Percentiles rank a stretch among this genome's conserved stretches.
Conservation (phyloP, 2,113 vertebrate genomes). For the Hydropotes inermis region DNA sequence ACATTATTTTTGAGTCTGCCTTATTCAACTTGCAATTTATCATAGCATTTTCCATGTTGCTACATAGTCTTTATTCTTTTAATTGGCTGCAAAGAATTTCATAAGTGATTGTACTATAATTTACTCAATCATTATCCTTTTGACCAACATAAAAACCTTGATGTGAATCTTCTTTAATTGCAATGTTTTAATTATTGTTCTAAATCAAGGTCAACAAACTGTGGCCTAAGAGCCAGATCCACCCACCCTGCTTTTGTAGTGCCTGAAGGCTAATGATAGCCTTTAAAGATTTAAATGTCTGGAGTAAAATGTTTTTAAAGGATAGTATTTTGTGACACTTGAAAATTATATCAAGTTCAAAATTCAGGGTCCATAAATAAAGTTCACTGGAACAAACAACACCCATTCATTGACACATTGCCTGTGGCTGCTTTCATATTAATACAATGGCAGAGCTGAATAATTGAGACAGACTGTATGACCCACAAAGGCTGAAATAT, state of each 20-base stretch:
- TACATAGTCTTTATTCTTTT: slow-evolving; percentile 56
- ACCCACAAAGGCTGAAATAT: not conserved
- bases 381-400: not conserved
- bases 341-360: slow-evolving; percentile 24
- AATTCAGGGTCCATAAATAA: not conserved
- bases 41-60: slow-evolving; percentile 52
- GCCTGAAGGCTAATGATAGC: slow-evolving; percentile 22
- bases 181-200: slow-evolving; percentile 59
- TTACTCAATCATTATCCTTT: slow-evolving; percentile 62
- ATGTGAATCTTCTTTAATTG: slow-evolving; percentile 57
- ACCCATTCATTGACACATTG: not conserved
- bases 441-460: not conserved
- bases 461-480: not conserved
- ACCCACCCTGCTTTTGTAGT: not conserved
- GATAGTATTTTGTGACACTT: not conserved
- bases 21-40: slow-evolving; percentile 65
- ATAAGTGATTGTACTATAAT: slow-evolving; percentile 49
- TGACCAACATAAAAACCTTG: slow-evolving; percentile 55
- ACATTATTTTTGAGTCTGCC: slow-evolving; percentile 54
- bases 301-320: not conserved
- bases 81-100: slow-evolving; percentile 62
- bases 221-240: not conserved
- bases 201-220: slow-evolving; percentile 41
- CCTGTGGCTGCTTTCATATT: not conserved
- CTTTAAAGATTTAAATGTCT: slow-evolving; percentile 5